phyloP scores from a whole-genome alignment of 2,888 invertebrate species.

The Lasioglossum malachurum region DNA sequence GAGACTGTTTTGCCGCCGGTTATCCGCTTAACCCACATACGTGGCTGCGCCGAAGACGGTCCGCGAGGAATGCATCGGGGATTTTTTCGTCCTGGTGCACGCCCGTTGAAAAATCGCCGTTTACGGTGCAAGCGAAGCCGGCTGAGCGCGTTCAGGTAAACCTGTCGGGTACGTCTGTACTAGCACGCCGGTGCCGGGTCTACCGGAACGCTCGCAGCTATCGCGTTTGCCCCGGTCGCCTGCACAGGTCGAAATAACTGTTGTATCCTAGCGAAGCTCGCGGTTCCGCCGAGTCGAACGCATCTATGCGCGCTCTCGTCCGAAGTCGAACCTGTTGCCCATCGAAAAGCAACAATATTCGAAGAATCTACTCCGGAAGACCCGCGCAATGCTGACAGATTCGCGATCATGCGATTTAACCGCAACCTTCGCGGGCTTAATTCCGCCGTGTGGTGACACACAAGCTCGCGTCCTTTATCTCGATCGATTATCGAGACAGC shows the following conservation, averaged over 20 bases:
- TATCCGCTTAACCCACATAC: slow-evolving; percentile 35
- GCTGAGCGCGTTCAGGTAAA: background rate
- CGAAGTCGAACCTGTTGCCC: background rate
- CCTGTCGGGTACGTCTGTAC: background rate
- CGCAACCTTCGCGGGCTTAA: background rate
- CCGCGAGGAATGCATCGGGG: background rate
- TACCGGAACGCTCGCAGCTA: background rate
- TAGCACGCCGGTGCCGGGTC: background rate
- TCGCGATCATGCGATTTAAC: background rate
- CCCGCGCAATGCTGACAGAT: background rate
- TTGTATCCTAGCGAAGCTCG: background rate
- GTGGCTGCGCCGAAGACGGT: background rate
- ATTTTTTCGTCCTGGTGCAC: background rate
- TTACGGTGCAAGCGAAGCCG: background rate
- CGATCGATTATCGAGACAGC: slow-evolving; percentile 4
- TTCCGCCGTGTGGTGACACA: background rate
- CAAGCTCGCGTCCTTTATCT: background rate
- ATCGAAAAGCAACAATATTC: background rate
- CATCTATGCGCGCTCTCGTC: background rate
- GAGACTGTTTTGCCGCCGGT: slow-evolving; percentile 2
- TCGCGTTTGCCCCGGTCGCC: slow-evolving; percentile 7
- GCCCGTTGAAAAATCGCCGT: slow-evolving; percentile 11
- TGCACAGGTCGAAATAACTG: slow-evolving; percentile 3
- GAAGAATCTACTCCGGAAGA: background rate
- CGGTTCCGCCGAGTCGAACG: background rate